These are phyloP conservation scores for Musca domestica DNA, from an alignment of 1,140 invertebrate genomes.

Conservation along the genomic window DNA sequence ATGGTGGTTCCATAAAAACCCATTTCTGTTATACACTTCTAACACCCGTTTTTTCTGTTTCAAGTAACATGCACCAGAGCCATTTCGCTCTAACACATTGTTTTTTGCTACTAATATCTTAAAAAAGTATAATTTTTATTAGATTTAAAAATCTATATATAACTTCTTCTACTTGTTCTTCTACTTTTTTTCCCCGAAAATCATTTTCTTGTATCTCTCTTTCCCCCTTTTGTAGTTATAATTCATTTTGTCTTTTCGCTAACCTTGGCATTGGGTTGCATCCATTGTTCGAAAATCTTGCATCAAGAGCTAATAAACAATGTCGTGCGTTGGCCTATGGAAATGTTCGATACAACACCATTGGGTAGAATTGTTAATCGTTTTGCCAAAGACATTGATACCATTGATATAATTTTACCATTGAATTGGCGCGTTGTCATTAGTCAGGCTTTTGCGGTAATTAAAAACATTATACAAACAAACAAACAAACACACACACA, in stretches of 20 bases:
- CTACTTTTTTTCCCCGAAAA: background rate
- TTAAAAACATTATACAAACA: no score
- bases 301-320: constrained; percentile 63
- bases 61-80: no score
- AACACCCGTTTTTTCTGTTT: no score
- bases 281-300: constrained; percentile 52
- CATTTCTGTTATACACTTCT: no score
- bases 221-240: constrained; percentile 44
- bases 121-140: no score
- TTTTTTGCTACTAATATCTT: no score
- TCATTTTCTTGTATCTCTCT: background rate
- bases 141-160: no score
- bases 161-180: no score
- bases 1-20: background rate
- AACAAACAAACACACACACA: background rate
- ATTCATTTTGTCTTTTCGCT: constrained; percentile 44
- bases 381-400: constrained; percentile 73
- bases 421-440: constrained; percentile 52
- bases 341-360: constrained; percentile 78
- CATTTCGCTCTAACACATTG: no score
- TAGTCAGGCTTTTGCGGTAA: constrained; percentile 47
- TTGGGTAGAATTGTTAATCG: constrained; percentile 72
- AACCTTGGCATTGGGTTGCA: constrained; percentile 52
- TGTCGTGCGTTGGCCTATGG: constrained; percentile 67
- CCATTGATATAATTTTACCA: constrained; percentile 61